A percentile compares a stretch with the other conserved stretches of the same genome.
These are phyloP conservation scores for Drosophila biarmipes DNA, from an alignment of 1,140 invertebrate genomes.

Conservation along the genomic window DNA sequence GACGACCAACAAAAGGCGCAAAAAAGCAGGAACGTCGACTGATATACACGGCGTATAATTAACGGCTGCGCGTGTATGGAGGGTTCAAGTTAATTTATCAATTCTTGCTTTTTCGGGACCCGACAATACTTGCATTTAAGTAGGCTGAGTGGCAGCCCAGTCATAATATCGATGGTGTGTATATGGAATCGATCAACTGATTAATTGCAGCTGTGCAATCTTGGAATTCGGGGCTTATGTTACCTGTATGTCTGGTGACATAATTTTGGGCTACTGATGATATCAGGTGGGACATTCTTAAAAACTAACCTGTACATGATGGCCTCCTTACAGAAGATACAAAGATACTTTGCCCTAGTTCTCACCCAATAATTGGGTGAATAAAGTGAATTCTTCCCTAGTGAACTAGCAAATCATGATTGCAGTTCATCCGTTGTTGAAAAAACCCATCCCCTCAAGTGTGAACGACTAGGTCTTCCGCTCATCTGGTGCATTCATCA, in stretches of 20 bases:
- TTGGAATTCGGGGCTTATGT: neutral
- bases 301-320: too few relatives aligned
- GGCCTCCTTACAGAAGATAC: too few relatives aligned
- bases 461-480: constrained; percentile 42
- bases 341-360: too few relatives aligned
- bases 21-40: constrained; percentile 34
- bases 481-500: constrained; percentile 51
- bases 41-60: constrained; percentile 53
- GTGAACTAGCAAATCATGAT: neutral
- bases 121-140: constrained; percentile 21
- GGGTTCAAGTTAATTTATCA: constrained; percentile 76
- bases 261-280: neutral
- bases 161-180: constrained; percentile 8
- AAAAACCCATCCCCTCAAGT: constrained; percentile 4
- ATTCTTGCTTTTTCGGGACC: constrained; percentile 26
- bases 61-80: constrained; percentile 60
- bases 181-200: constrained; percentile 25
- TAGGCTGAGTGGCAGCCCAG: constrained; percentile 5
- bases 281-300: too few relatives aligned
- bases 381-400: neutral
- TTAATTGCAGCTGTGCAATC: constrained; percentile 33
- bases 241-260: constrained; percentile 4
- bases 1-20: constrained; percentile 30
- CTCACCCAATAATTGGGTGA: too few relatives aligned
- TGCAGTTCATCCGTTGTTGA: neutral